Evolutionary conservation across 2,888 invertebrate genomes (phyloP), one percentile per base, ranked within the genome.

Genomic region (Cyclophora punctaria): DNA sequence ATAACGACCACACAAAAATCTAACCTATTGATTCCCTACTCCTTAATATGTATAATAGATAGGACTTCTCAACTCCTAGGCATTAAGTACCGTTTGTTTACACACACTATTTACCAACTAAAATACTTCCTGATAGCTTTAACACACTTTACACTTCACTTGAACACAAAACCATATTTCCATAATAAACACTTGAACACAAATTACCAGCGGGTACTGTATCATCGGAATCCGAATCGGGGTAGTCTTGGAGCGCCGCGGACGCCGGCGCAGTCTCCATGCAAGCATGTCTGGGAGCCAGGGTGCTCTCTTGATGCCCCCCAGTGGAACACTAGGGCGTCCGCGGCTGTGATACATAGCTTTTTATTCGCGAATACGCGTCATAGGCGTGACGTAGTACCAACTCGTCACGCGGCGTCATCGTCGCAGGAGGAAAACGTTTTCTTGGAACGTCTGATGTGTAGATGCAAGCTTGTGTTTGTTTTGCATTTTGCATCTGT

Each of bases 161-260:
- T 3, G 35, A 3, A 35, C 42, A 47, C 35, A 48, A 51, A 45
- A 52, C 43, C 20, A 20, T 20, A 20, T 20, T 20, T 2, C 20
- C 20, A 20, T 20, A 20, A 20, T 20, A 20, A 20, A 20, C 20
- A 20, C 20, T 20, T 20, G 20, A 20, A 20, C 20, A 46, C 4
- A 42, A 7, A 34, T 69, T 69, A 90, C 91, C 90, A 69, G 87
- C 80, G 50, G 91, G 90, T 48, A 90, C 87, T 69, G 89, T 80
- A 56, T 90, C 90, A 56, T 82, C 86, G 60, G 65, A 70, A 42
- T 74, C 69, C 52, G 71, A 71, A 52, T 71, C 74, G 58, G 73
- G 70, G 66, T 73, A 67, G 58, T 76, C 58, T 55, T 66, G 57
- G 56, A 64, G 59, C 58, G 63, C 59, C 64, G 76, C 66, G 62